These are phyloP conservation scores for Drosophila cracens DNA, from an alignment of 2,888 invertebrate species.

Conservation along the genomic window DNA sequence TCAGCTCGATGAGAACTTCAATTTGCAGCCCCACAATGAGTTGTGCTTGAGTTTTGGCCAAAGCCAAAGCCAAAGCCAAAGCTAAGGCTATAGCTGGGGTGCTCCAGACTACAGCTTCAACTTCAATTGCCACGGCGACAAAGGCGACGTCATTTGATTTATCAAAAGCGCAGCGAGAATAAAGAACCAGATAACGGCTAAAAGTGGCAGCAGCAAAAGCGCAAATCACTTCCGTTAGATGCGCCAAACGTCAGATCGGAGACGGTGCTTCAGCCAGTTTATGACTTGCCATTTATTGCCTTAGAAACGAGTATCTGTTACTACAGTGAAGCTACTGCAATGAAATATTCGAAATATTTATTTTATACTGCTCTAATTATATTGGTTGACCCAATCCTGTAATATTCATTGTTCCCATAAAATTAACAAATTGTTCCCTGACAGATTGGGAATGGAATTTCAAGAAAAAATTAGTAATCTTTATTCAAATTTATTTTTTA, in stretches of 20 bases:
- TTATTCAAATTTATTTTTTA: no score
- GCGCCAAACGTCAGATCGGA: slow-evolving; percentile 19
- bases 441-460: neutral
- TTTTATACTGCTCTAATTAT: neutral
- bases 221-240: slow-evolving; percentile 66
- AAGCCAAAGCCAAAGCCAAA: slow-evolving; percentile 11
- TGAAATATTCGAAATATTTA: neutral
- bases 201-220: slow-evolving; percentile 56
- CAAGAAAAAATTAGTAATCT: neutral
- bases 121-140: slow-evolving; percentile 50
- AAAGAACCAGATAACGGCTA: slow-evolving; percentile 46
- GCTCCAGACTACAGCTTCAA: slow-evolving; percentile 29
- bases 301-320: slow-evolving; percentile 20
- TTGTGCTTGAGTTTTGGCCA: slow-evolving; percentile 60
- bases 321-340: neutral
- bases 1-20: slow-evolving; percentile 65
- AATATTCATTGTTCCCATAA: neutral
- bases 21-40: slow-evolving; percentile 70
- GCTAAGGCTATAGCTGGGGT: slow-evolving; percentile 6
- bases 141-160: slow-evolving; percentile 63
- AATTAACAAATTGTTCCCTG: neutral
- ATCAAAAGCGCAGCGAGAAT: slow-evolving; percentile 61
- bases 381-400: neutral
- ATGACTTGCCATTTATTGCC: slow-evolving; percentile 55
- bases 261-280: slow-evolving; percentile 44